Base-by-base conservation (phyloP, 2,113 vertebrate genomes). In the Oryzias curvinotus region DNA sequence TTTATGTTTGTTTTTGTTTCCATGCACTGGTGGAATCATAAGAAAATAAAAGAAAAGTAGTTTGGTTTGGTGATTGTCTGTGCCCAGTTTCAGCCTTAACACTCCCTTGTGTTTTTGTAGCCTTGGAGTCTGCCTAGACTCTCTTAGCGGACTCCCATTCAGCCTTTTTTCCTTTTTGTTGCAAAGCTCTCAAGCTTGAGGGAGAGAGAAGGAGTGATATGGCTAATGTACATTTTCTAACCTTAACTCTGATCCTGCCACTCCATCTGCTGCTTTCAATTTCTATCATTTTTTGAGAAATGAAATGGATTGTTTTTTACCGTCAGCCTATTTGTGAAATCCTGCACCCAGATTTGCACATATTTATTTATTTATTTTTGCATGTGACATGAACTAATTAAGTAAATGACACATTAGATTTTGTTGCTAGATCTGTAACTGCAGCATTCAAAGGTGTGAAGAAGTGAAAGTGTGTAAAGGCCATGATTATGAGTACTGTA, bases 101-200 rank as follows among this genome's bases (percentile, higher is more conserved):
- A 64, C 68, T 58, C 41, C 77, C 52, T 63, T 47, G 60, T 49
- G 53, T 21, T 67, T 82, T 75, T 82, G 80, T 53, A 79, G 70
- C 74, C 76, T 85, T 65, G 66, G 75, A 85, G 69, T 59, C 52
- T 57, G 64, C 63, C 66, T 68, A 65, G 52, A 74, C 59, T 62
- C 61, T 75, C 19, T 49, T 65, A 25, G 50, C 66, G 69, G 50
- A 61, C 55, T 82, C 64, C 62, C 18, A 72, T 57, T 83, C 63
- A 57, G 26, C n/a, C 65, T 68, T 73, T 62, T 64, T 53, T 52
- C 64, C 12, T 44, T 45, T 42, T 62, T 78, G 54, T 71, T 74
- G 68, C 57, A 75, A 76, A 85, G 52, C 57, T 73, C 19, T 44
- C 62, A 61, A 60, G 77, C 80, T 62, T 57, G 57, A 47, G 76